Evolutionary conservation across 92 coral and sea anemone species (phyloP).

Genomic region (Palythoa heliodiscus): DNA sequence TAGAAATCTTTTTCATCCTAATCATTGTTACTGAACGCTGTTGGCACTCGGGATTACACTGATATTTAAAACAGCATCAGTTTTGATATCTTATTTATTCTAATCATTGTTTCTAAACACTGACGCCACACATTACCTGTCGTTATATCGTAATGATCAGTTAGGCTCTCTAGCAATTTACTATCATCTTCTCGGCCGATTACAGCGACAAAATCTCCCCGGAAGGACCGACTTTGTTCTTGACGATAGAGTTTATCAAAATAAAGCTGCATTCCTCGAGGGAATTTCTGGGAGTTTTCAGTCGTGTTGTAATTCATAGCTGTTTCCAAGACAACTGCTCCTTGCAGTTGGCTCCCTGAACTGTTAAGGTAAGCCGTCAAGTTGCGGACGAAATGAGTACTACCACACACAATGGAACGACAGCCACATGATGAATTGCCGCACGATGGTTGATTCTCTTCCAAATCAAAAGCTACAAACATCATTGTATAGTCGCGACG

Average conservation of each 20-base stretch:
- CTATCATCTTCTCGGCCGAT: conserved; percentile 44
- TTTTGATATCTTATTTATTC: no score
- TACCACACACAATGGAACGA: conserved; percentile 36
- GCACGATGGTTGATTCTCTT: conserved; percentile 49
- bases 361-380: conserved; percentile 53
- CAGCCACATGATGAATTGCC: conserved; percentile 39
- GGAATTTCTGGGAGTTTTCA: conserved; percentile 49
- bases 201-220: conserved; percentile 64
- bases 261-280: neutral
- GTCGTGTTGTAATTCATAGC: conserved; percentile 68
- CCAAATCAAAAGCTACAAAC: conserved; percentile 78
- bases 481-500: conserved; percentile 61
- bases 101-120: neutral
- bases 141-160: neutral
- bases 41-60: no score
- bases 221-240: conserved; percentile 19
- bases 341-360: conserved; percentile 51
- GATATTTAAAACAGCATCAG: neutral
- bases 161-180: neutral
- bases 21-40: no score
- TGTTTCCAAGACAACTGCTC: conserved; percentile 66
- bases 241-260: neutral
- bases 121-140: conserved; percentile 17
- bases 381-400: conserved; percentile 52
- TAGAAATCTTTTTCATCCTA: no score